Evolutionary conservation across 2,888 invertebrate species (phyloP).

Genomic region (Vanessa cardui): DNA sequence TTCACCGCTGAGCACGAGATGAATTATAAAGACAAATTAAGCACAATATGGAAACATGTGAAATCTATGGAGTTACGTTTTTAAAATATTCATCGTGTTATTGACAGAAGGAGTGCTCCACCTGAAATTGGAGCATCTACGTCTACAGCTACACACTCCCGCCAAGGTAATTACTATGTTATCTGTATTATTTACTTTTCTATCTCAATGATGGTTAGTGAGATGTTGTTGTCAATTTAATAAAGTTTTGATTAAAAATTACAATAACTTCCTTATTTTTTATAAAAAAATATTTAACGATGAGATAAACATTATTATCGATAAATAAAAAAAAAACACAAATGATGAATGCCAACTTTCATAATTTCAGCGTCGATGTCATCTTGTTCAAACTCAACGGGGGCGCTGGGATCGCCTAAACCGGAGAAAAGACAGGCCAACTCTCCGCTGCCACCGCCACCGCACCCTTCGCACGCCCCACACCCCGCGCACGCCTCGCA

Average conservation of each 20-base stretch:
- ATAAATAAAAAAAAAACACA: too few relatives aligned
- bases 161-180: constrained; percentile 65
- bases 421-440: constrained; percentile 95
- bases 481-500: constrained; percentile 35
- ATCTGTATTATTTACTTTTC: too few relatives aligned
- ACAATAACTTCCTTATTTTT: too few relatives aligned
- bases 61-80: too few relatives aligned
- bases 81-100: constrained; percentile 1
- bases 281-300: too few relatives aligned
- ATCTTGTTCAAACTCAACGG: constrained; percentile 87
- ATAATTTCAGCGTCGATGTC: constrained; percentile 84
- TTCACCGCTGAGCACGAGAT: too few relatives aligned
- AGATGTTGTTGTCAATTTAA: too few relatives aligned
- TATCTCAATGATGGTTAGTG: too few relatives aligned
- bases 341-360: neutral
- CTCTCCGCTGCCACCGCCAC: constrained; percentile 93
- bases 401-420: constrained; percentile 92
- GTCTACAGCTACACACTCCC: constrained; percentile 69
- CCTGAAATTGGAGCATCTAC: constrained; percentile 69
- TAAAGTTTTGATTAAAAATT: too few relatives aligned
- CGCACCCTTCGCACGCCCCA: constrained; percentile 52
- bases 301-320: too few relatives aligned
- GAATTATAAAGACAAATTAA: too few relatives aligned
- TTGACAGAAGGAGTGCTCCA: constrained; percentile 69
- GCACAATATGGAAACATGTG: too few relatives aligned